Percentiles rank a stretch among this genome's conserved stretches.
Conservation (phyloP, 1,140 invertebrate species). For the Drosophila subpulchrella region DNA sequence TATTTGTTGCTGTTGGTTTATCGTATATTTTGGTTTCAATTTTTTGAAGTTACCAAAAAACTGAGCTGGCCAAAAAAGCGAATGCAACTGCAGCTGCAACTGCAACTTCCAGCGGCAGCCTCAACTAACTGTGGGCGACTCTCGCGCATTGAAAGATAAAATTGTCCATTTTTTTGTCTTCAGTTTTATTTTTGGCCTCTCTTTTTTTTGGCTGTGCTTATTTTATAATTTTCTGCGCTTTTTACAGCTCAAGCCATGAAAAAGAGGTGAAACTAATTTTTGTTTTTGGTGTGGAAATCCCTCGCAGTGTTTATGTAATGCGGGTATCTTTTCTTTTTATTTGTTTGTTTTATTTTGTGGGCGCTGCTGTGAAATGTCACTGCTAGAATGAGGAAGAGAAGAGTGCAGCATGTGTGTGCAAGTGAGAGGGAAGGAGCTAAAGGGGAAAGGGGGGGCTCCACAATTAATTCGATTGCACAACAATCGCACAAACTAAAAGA, state of each 20-base stretch:
- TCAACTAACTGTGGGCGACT: slow-evolving; percentile 60
- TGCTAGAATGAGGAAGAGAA: slow-evolving; percentile 31
- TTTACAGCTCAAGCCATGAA: slow-evolving; percentile 70
- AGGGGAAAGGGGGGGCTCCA: neutral
- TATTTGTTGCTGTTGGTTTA: slow-evolving; percentile 44
- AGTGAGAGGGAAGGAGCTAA: neutral
- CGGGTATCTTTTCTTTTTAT: slow-evolving; percentile 13
- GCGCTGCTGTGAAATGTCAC: slow-evolving; percentile 44
- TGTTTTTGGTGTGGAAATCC: slow-evolving; percentile 50
- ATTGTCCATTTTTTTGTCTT: slow-evolving; percentile 31
- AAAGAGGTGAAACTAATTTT: slow-evolving; percentile 82
- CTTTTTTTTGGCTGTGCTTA: slow-evolving; percentile 51
- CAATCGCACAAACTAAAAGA: slow-evolving; percentile 42
- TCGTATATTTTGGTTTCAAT: slow-evolving; percentile 41
- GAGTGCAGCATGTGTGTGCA: slow-evolving; percentile 43
- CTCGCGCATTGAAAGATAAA: slow-evolving; percentile 53
- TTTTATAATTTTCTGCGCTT: slow-evolving; percentile 79
- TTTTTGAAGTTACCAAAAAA: slow-evolving; percentile 69
- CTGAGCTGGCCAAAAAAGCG: slow-evolving; percentile 46
- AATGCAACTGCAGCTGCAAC: slow-evolving; percentile 52
- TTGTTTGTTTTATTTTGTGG: slow-evolving; percentile 33
- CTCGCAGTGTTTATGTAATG: slow-evolving; percentile 46
- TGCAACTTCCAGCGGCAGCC: slow-evolving; percentile 38
- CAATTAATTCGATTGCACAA: slow-evolving; percentile 77
- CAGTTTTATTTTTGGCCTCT: slow-evolving; percentile 19